Percentiles rank a stretch among this genome's conserved stretches.
These are phyloP conservation scores for Chrysaora quinquecirrha DNA, from an alignment of 30 jellyfish, hydroid and myxozoan species.

Conservation along the genomic window DNA sequence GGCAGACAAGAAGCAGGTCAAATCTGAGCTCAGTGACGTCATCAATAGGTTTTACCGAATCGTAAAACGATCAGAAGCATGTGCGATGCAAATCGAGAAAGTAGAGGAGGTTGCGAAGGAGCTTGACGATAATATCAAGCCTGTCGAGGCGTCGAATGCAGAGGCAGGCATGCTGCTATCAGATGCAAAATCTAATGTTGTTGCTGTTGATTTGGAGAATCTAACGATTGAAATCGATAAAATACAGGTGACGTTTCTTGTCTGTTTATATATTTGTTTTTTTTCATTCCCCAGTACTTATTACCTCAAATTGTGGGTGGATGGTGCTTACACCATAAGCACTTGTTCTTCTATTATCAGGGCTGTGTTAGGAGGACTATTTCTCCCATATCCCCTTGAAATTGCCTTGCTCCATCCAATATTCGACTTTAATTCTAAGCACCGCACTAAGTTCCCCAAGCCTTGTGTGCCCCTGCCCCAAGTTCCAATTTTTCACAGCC, in stretches of 20 bases:
- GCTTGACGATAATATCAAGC: constrained; percentile 52
- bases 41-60: constrained; percentile 61
- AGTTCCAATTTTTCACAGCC: too few relatives aligned
- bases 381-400: too few relatives aligned
- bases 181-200: constrained; percentile 37
- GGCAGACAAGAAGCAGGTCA: constrained; percentile 49
- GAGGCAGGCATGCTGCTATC: constrained; percentile 52
- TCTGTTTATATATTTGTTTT: too few relatives aligned
- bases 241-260: constrained; percentile 80
- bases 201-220: constrained; percentile 58
- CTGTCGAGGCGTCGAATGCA: constrained; percentile 27
- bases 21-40: constrained; percentile 62
- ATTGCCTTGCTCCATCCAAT: too few relatives aligned
- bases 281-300: neutral
- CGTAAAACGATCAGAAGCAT: constrained; percentile 42
- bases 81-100: constrained; percentile 51
- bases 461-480: too few relatives aligned
- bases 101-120: constrained; percentile 73
- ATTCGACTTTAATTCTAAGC: too few relatives aligned
- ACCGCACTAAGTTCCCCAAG: too few relatives aligned
- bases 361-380: too few relatives aligned
- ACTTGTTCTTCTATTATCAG: too few relatives aligned
- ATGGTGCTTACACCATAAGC: too few relatives aligned
- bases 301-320: neutral
- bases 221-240: constrained; percentile 53